Evolutionary conservation across 2,797 vertebrate genomes (phyloP).

Genomic region (Clarias laeviceps): DNA sequence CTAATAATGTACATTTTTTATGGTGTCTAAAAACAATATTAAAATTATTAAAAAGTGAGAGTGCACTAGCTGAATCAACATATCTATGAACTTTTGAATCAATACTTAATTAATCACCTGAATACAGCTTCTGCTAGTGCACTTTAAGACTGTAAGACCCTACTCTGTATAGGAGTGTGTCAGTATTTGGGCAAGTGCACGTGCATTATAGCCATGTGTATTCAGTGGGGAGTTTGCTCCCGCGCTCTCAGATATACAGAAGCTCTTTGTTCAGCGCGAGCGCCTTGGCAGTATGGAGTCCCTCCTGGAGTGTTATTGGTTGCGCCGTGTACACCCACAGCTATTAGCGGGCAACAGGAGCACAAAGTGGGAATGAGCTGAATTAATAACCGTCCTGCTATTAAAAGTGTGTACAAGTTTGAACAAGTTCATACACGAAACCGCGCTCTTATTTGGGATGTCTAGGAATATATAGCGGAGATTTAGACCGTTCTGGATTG

Average conservation of each 20-base stretch:
- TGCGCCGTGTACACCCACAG: conserved; percentile 45
- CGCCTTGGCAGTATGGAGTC: conserved; percentile 41
- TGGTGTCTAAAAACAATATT: not conserved
- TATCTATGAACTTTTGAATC: not conserved
- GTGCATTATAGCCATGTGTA: conserved; percentile 5
- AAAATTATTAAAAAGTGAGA: not conserved
- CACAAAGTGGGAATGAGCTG: conserved; percentile 44
- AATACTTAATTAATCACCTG: conserved; percentile 2
- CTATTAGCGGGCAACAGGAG: conserved; percentile 50
- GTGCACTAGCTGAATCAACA: not conserved
- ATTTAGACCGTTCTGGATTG: conserved; percentile 22
- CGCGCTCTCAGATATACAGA: conserved; percentile 43
- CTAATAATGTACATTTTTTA: not conserved
- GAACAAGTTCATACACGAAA: conserved; percentile 34
- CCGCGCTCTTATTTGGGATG: conserved; percentile 42
- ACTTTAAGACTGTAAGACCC: not conserved
- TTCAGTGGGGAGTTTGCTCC: conserved; percentile 15
- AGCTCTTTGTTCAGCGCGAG: conserved; percentile 51
- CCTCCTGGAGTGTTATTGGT: conserved; percentile 51
- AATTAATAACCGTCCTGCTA: conserved; percentile 49
- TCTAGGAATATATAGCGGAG: conserved; percentile 36
- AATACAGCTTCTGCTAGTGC: not conserved
- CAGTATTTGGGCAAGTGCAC: conserved; percentile 7
- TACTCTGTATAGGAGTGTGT: conserved; percentile 23
- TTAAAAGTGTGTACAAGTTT: conserved; percentile 45